Percentiles rank a stretch among this genome's conserved stretches.
phyloP scores from a whole-genome alignment of 2,888 invertebrate species.

The Eumacrocentrus americanus region DNA sequence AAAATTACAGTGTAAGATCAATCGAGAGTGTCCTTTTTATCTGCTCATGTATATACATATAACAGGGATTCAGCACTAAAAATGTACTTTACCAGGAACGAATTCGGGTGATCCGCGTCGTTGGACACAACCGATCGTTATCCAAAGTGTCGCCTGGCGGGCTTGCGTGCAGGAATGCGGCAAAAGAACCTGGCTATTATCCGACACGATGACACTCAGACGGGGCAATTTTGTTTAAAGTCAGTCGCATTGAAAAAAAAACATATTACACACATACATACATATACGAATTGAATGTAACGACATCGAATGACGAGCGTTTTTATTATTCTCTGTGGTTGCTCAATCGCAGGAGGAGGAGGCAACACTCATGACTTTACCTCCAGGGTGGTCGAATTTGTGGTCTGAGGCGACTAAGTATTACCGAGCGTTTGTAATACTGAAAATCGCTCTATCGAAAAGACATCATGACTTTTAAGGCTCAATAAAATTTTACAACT shows the following conservation, averaged over 20 bases:
- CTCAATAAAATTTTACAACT: background rate
- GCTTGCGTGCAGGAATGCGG: constrained; percentile 59
- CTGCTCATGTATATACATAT: too few species aligned
- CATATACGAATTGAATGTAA: background rate
- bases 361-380: background rate
- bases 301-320: background rate
- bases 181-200: constrained; percentile 25
- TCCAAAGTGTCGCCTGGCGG: constrained; percentile 59
- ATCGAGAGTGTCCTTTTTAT: constrained; percentile 7
- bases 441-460: background rate
- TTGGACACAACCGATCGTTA: constrained; percentile 53
- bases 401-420: background rate
- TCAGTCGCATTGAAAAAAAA: constrained; percentile 20
- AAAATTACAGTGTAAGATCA: background rate
- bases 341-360: background rate
- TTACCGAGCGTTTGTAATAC: background rate
- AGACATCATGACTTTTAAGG: background rate
- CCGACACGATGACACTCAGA: constrained; percentile 56
- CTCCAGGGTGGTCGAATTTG: background rate
- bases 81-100: constrained; percentile 33
- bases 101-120: constrained; percentile 16
- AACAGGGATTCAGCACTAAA: too few species aligned
- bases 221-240: constrained; percentile 55
- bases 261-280: background rate
- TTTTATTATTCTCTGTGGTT: constrained; percentile 1